Evolutionary conservation across 2,888 invertebrate species (phyloP).

Genomic region (Abscondita cerata): DNA sequence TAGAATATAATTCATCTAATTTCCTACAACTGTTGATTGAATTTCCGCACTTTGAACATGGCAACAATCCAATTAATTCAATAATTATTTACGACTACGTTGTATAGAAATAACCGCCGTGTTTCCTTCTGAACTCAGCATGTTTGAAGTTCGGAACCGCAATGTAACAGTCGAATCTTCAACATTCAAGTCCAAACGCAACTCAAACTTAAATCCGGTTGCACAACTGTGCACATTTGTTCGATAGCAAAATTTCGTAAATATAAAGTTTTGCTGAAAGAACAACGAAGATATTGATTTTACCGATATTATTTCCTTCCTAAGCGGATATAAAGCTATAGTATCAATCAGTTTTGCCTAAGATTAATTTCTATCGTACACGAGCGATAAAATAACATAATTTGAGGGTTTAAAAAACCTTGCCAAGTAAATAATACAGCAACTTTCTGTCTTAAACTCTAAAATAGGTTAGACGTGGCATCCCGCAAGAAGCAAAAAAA

Average conservation of each 20-base stretch:
- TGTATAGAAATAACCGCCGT: slow-evolving; percentile 16
- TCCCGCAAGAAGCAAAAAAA: slow-evolving; percentile 23
- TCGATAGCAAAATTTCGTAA: neutral
- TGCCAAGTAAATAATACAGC: slow-evolving; percentile 28
- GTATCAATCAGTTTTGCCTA: slow-evolving; percentile 24
- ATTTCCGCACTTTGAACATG: slow-evolving; percentile 3
- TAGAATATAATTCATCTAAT: no score
- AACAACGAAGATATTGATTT: neutral
- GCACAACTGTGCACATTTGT: slow-evolving; percentile 15
- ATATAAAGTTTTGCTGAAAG: neutral
- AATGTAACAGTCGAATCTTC: slow-evolving; percentile 26
- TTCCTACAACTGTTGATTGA: slow-evolving; percentile 8
- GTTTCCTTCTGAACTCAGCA: slow-evolving; percentile 25
- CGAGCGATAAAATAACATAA: neutral
- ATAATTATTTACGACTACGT: slow-evolving; percentile 24
- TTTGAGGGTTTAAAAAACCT: slow-evolving; percentile 8
- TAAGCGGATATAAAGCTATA: slow-evolving; percentile 30
- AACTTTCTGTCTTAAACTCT: slow-evolving; percentile 31
- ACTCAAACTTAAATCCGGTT: slow-evolving; percentile 23
- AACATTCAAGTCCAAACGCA: slow-evolving; percentile 9
- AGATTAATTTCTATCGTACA: neutral
- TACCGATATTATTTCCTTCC: slow-evolving; percentile 23
- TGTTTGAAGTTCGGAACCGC: slow-evolving; percentile 29
- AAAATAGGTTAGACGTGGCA: slow-evolving; percentile 35
- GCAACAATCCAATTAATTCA: slow-evolving; percentile 21